Evolutionary conservation across 1,140 invertebrate genomes (phyloP).

Genomic region (Acromyrmex heyeri): DNA sequence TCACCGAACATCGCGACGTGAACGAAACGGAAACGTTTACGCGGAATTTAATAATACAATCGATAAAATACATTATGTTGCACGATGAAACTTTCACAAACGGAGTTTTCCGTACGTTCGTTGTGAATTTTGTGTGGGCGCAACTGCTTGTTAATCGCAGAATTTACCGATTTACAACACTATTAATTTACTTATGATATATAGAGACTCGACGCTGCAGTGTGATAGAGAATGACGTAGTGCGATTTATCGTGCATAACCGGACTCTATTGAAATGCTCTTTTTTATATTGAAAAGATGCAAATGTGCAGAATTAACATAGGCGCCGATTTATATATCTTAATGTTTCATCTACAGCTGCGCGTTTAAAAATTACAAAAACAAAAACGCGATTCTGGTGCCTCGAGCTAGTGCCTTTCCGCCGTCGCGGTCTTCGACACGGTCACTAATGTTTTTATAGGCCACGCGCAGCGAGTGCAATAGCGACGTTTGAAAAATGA

Average conservation of each 20-base stretch:
- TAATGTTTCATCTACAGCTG: conserved; percentile 10
- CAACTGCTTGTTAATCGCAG: background rate
- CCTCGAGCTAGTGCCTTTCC: background rate
- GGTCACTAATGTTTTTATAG: conserved; percentile 31
- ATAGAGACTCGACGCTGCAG: background rate
- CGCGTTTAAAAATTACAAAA: conserved; percentile 8
- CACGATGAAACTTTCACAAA: conserved; percentile 33
- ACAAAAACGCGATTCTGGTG: background rate
- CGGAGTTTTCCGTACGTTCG: conserved; percentile 5
- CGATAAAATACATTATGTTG: conserved; percentile 3
- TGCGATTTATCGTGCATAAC: conserved; percentile 9
- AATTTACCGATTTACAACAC: conserved; percentile 8
- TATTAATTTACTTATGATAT: conserved; percentile 26
- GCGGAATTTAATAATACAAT: conserved; percentile 24
- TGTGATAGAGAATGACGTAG: background rate
- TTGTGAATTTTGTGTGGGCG: conserved; percentile 18
- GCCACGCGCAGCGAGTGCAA: conserved; percentile 69
- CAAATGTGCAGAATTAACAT: conserved; percentile 3
- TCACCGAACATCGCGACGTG: conserved; percentile 17
- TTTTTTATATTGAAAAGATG: background rate
- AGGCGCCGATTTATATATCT: conserved; percentile 8
- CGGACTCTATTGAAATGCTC: background rate
- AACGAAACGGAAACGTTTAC: conserved; percentile 12
- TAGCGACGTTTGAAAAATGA: conserved; percentile 75
- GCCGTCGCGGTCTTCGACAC: background rate